Percentiles rank a stretch among this genome's conserved stretches.
Evolutionary conservation across 2,113 vertebrate genomes (phyloP).

Genomic region (Pandion haliaetus): DNA sequence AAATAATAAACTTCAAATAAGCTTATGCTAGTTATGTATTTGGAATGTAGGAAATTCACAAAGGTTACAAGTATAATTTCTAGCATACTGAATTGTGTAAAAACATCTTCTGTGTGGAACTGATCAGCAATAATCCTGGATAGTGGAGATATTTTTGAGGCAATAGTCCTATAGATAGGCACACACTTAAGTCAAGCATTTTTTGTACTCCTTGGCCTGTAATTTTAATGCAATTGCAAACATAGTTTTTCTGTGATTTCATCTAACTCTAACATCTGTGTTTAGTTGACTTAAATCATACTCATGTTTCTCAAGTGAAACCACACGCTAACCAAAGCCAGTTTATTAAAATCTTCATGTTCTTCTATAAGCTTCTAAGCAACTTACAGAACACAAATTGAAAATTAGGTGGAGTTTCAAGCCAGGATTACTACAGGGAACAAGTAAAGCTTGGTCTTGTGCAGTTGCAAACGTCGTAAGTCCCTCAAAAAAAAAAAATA

Average conservation of each 20-base stretch:
- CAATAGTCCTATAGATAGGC: neutral
- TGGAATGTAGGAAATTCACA: neutral
- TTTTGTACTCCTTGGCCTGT: neutral
- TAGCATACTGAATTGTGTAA: neutral
- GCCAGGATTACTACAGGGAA: neutral
- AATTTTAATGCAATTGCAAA: slow-evolving; percentile 38
- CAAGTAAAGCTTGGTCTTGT: neutral
- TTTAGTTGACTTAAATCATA: slow-evolving; percentile 41
- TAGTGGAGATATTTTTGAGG: neutral
- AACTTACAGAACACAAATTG: neutral
- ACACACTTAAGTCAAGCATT: neutral
- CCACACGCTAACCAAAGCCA: neutral
- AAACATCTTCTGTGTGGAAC: neutral
- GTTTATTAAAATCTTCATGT: neutral
- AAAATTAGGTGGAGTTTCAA: neutral
- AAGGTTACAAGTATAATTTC: neutral
- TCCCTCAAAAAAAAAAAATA: neutral
- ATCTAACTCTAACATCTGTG: slow-evolving; percentile 12
- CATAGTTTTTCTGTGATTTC: slow-evolving; percentile 24
- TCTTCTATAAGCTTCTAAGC: neutral
- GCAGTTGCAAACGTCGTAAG: neutral
- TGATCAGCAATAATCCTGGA: neutral
- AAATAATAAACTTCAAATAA: neutral
- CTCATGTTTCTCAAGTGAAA: slow-evolving; percentile 6
- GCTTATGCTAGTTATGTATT: neutral